phyloP scores from a whole-genome alignment of 1,140 invertebrate species.

The Bombus pyrosoma region DNA sequence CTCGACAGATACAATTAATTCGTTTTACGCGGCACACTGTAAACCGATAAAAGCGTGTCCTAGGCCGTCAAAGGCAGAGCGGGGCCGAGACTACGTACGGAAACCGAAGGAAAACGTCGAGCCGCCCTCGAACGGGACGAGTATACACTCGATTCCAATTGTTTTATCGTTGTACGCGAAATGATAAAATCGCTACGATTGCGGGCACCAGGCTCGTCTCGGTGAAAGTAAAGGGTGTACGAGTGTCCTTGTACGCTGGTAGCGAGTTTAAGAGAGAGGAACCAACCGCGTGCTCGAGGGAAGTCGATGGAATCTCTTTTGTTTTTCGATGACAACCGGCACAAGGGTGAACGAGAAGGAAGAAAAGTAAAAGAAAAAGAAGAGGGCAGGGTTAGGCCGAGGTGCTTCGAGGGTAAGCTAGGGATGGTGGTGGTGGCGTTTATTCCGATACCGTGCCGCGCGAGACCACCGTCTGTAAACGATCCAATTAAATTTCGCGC shows the following conservation, averaged over 20 bases:
- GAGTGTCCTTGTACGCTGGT: constrained; percentile 38
- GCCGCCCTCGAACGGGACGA: constrained; percentile 1
- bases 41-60: constrained; percentile 24
- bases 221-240: constrained; percentile 46
- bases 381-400: constrained; percentile 26
- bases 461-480: constrained; percentile 60
- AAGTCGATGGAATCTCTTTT: constrained; percentile 65
- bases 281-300: constrained; percentile 32
- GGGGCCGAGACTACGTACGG: too few relatives aligned
- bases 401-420: not conserved
- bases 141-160: constrained; percentile 53
- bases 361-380: constrained; percentile 14
- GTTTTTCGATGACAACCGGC: constrained; percentile 44
- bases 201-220: constrained; percentile 4
- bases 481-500: constrained; percentile 72
- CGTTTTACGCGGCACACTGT: constrained; percentile 23
- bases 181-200: constrained; percentile 42
- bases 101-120: constrained; percentile 22
- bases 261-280: constrained; percentile 39
- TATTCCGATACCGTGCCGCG: constrained; percentile 57
- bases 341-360: constrained; percentile 36
- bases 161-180: constrained; percentile 42
- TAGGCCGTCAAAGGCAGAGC: constrained; percentile 6
- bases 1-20: constrained; percentile 33
- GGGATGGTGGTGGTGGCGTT: constrained; percentile 19